Percentiles rank a stretch among this genome's conserved stretches.
Conservation (phyloP, 2,888 invertebrate genomes). For the Theodoxus fluviatilis region DNA sequence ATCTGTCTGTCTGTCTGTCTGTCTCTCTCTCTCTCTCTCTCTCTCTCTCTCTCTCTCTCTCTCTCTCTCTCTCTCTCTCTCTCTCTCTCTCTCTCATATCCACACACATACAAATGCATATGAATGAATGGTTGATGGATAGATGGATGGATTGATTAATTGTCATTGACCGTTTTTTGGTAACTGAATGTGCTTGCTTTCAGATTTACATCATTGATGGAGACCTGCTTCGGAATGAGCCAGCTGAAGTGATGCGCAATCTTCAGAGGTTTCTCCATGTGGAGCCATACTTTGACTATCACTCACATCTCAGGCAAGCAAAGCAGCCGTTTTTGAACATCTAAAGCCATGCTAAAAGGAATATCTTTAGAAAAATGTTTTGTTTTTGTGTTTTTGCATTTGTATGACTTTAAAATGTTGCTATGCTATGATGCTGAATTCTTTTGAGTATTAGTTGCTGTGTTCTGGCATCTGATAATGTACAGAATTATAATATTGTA, state of each 20-base stretch:
- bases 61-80: too few species aligned
- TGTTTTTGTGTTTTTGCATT: background rate
- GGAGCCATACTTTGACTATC: slow-evolving; percentile 86
- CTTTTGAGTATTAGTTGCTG: too few species aligned
- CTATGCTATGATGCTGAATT: background rate
- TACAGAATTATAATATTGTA: too few species aligned
- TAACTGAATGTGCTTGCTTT: slow-evolving; percentile 31
- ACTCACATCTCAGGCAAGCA: slow-evolving; percentile 79
- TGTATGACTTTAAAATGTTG: background rate
- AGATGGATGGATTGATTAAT: background rate
- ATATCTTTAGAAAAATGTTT: background rate
- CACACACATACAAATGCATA: background rate
- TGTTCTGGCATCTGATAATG: too few species aligned
- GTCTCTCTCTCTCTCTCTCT: too few species aligned
- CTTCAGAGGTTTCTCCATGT: slow-evolving; percentile 93
- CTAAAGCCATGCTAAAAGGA: background rate
- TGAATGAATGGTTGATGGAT: background rate
- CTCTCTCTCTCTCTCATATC: too few species aligned
- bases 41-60: too few species aligned
- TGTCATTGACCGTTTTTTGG: slow-evolving; percentile 15
- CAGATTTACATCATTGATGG: slow-evolving; percentile 86
- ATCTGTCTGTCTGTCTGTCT: too few species aligned
- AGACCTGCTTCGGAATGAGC: slow-evolving; percentile 85
- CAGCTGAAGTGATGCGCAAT: slow-evolving; percentile 85
- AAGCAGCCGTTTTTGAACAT: slow-evolving; percentile 26